A percentile compares a stretch with the other conserved stretches of the same genome.
phyloP scores from a whole-genome alignment of 2,113 vertebrate genomes.

The Lipotes vexillifer region DNA sequence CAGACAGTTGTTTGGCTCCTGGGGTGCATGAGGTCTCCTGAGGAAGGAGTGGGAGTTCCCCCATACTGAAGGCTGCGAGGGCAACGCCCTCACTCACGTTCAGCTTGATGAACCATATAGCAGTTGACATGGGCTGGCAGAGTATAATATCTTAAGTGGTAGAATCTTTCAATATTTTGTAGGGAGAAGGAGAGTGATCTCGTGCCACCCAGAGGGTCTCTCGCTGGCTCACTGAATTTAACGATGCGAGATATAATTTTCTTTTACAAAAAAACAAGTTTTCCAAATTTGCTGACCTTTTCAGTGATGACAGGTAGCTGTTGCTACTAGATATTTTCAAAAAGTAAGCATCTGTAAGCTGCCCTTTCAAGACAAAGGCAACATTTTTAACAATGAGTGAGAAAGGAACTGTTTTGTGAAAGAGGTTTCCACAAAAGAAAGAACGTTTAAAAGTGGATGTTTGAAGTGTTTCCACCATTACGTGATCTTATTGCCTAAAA shows the following conservation, averaged over 20 bases:
- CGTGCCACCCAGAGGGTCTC: not conserved
- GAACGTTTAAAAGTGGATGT: conserved; percentile 4
- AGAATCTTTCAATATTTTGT: not conserved
- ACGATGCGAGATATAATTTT: conserved; percentile 30
- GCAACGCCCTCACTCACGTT: not conserved
- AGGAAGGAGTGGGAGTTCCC: not conserved
- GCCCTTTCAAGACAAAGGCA: conserved; percentile 48
- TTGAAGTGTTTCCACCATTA: conserved; percentile 29
- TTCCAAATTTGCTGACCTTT: conserved; percentile 64
- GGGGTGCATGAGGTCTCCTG: accelerated
- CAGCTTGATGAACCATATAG: not conserved
- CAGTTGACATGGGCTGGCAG: not conserved
- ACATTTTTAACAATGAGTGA: conserved; percentile 21
- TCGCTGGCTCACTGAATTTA: not conserved
- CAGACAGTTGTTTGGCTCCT: not conserved
- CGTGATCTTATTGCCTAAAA: conserved; percentile 35
- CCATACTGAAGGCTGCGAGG: not conserved
- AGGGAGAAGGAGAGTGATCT: not conserved
- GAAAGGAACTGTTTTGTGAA: conserved; percentile 11
- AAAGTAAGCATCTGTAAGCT: conserved; percentile 52
- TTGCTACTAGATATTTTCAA: conserved; percentile 34
- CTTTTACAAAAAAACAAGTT: conserved; percentile 39
- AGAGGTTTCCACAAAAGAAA: conserved; percentile 39
- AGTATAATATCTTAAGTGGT: not conserved
- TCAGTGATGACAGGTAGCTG: conserved; percentile 19